A percentile compares a stretch with the other conserved stretches of the same genome.
phyloP scores from a whole-genome alignment of 92 coral and sea anemone genomes.

The Heteractis magnifica region DNA sequence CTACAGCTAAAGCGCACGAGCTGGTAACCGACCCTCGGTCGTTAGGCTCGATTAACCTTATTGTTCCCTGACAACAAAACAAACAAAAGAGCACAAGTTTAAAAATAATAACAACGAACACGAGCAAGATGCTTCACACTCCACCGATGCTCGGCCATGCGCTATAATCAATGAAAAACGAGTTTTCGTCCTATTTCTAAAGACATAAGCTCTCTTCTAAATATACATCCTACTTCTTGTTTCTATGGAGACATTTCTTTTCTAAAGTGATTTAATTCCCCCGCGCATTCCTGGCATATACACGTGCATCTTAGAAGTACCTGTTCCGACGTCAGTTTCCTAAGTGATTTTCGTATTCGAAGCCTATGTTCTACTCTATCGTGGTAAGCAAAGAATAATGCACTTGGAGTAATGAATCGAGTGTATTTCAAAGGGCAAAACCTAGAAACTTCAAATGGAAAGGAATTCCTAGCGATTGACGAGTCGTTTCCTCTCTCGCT shows the following conservation, averaged over 20 bases:
- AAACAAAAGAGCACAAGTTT: background rate
- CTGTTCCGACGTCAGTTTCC: background rate
- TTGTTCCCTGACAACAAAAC: background rate
- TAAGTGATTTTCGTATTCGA: background rate
- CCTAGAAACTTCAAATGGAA: background rate
- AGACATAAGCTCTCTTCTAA: constrained; percentile 6
- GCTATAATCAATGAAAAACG: background rate
- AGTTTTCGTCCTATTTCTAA: background rate
- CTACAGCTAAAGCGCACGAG: background rate
- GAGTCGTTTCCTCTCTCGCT: background rate
- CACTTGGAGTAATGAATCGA: background rate
- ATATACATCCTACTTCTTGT: background rate
- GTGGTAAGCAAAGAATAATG: too few species aligned
- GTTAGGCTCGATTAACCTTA: background rate
- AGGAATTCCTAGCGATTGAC: background rate
- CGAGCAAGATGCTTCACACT: background rate
- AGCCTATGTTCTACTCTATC: background rate
- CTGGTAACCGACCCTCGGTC: background rate
- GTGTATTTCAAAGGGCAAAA: background rate
- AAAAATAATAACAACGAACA: background rate
- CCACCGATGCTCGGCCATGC: background rate
- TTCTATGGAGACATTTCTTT: constrained; percentile 25
- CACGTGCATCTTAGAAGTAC: constrained; percentile 21
- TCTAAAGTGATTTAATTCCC: constrained; percentile 14
- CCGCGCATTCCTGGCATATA: constrained; percentile 21